Conservation (phyloP, 2,113 vertebrate genomes). For the Paralichthys olivaceus region DNA sequence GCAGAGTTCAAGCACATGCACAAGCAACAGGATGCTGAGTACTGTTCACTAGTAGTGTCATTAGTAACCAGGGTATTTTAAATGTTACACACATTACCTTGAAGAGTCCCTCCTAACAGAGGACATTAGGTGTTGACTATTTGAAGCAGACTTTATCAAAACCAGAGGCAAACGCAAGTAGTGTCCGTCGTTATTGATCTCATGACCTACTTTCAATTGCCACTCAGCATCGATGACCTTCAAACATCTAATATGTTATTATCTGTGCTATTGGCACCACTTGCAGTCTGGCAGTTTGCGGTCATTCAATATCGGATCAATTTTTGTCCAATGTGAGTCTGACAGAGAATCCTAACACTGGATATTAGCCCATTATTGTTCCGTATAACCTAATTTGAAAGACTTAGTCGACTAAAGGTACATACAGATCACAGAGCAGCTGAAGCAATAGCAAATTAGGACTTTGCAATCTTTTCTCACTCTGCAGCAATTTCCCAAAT, state of each 20-base stretch:
- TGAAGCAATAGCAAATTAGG: slow-evolving; percentile 1
- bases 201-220: slow-evolving; percentile 42
- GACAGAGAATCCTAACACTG: slow-evolving; percentile 6
- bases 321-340: slow-evolving; percentile 14
- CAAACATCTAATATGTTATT: slow-evolving; percentile 19
- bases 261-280: slow-evolving; percentile 22
- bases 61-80: neutral
- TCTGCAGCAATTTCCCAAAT: slow-evolving; percentile 6
- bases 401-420: neutral
- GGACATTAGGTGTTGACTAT: neutral
- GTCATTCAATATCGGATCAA: slow-evolving; percentile 48
- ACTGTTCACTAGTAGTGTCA: neutral
- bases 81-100: neutral
- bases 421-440: slow-evolving; percentile 1
- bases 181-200: slow-evolving; percentile 37
- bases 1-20: too few species aligned
- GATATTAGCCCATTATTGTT: neutral
- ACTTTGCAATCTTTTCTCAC: neutral
- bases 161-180: neutral
- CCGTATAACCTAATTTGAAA: neutral
- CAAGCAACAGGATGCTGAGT: neutral
- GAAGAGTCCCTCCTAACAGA: slow-evolving; percentile 5
- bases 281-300: slow-evolving; percentile 30
- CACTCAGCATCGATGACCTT: slow-evolving; percentile 48
- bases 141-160: slow-evolving; percentile 8